A percentile compares a stretch with the other conserved stretches of the same genome.
Evolutionary conservation across 23 tunicate species (phyloP).

Genomic region (Corella eumyota): DNA sequence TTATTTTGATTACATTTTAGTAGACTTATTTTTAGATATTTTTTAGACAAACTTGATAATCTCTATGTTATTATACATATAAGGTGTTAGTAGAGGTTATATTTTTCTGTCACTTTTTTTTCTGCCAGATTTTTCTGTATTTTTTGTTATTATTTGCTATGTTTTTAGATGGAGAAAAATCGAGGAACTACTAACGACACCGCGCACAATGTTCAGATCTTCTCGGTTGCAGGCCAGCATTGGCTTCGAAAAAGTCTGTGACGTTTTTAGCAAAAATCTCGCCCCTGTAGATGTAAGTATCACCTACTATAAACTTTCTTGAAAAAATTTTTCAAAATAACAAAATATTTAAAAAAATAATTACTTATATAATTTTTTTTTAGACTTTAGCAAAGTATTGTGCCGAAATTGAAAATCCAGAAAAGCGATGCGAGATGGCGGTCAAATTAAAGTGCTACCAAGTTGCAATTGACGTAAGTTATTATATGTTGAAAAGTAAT

Average conservation of each 20-base stretch:
- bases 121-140: too few relatives aligned
- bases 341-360: neutral
- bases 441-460: conserved; percentile 39
- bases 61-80: too few relatives aligned
- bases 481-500: neutral
- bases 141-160: too few relatives aligned
- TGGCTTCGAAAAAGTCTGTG: conserved; percentile 86
- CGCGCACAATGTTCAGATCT: conserved; percentile 51
- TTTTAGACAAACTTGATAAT: too few relatives aligned
- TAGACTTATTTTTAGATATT: too few relatives aligned
- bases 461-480: conserved; percentile 68
- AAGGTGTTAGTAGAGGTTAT: too few relatives aligned
- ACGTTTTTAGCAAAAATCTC: conserved; percentile 55
- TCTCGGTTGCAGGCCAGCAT: conserved; percentile 45
- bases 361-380: neutral
- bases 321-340: neutral
- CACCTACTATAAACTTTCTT: too few relatives aligned
- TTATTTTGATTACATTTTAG: neutral
- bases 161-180: conserved; percentile 59
- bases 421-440: conserved; percentile 48
- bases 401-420: conserved; percentile 42
- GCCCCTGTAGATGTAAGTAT: conserved; percentile 81
- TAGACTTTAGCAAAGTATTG: conserved; percentile 78
- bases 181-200: conserved; percentile 40
- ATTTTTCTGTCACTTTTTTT: too few relatives aligned